These are phyloP conservation scores for Halichoerus grypus DNA, from an alignment of 2,113 vertebrate species.

Conservation along the genomic window DNA sequence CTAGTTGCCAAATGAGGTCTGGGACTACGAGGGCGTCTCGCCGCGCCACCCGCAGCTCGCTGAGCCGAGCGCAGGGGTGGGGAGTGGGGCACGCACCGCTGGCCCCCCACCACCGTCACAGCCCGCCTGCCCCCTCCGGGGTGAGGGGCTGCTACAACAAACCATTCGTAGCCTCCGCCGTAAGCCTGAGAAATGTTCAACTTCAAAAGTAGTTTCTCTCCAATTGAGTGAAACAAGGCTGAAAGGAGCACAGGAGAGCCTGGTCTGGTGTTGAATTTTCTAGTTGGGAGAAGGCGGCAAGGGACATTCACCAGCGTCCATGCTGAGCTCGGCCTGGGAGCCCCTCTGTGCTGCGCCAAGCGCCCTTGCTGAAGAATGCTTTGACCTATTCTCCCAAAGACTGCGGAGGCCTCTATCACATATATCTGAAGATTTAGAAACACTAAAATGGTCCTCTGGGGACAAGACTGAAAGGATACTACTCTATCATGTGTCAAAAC, in stretches of 20 bases:
- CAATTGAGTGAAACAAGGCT: not conserved
- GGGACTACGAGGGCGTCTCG: no score
- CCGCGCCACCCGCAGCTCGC: rapidly evolving
- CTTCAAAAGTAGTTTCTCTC: not conserved
- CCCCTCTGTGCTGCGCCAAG: no score
- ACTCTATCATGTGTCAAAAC: no score
- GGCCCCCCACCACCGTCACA: not conserved
- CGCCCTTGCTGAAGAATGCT: not conserved
- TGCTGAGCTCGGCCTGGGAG: rapidly evolving
- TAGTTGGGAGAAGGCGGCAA: rapidly evolving
- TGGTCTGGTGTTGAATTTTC: not conserved
- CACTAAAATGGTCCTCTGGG: not conserved
- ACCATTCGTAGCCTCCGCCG: rapidly evolving
- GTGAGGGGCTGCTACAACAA: rapidly evolving
- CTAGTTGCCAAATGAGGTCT: rapidly evolving
- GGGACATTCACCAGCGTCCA: rapidly evolving
- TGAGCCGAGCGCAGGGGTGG: not conserved
- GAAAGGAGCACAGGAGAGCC: not conserved
- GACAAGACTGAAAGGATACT: not conserved
- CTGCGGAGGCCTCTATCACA: not conserved
- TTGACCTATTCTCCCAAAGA: not conserved
- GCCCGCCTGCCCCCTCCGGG: not conserved
- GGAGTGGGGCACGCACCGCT: rapidly evolving
- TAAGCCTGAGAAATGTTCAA: not conserved
- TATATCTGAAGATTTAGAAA: not conserved